Conservation (phyloP, 2,888 invertebrate species). For the Calameuta pallipes region DNA sequence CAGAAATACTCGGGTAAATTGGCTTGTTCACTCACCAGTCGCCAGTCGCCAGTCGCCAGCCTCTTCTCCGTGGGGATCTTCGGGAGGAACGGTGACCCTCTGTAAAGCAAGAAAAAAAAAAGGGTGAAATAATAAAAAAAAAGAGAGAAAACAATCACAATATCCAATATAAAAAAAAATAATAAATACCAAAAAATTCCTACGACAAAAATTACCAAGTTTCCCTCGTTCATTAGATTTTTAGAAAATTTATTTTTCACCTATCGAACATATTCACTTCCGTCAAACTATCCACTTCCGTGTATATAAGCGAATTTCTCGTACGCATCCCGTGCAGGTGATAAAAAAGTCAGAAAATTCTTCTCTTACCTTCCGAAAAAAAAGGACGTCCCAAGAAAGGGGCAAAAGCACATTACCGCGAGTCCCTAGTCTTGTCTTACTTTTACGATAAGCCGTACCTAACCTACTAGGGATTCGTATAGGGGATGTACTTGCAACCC, state of each 20-base stretch:
- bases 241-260: no score
- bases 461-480: not conserved
- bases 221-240: no score
- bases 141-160: conserved; percentile 19
- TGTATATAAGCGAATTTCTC: not conserved
- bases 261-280: no score
- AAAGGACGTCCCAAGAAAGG: not conserved
- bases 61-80: not conserved
- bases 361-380: not conserved
- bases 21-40: conserved; percentile 24
- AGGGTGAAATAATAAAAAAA: conserved; percentile 11
- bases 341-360: not conserved
- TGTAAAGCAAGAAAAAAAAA: not conserved
- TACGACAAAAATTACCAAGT: not conserved
- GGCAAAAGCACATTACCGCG: not conserved
- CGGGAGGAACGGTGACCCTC: not conserved
- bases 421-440: not conserved
- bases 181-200: not conserved
- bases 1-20: conserved; percentile 35
- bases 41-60: conserved; percentile 11
- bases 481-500: not conserved
- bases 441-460: not conserved
- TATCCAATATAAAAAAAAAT: not conserved
- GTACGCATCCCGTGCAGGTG: not conserved
- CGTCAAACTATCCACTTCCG: no score